Base-by-base conservation (phyloP, 2,888 invertebrate genomes). In the Callosobruchus maculatus region DNA sequence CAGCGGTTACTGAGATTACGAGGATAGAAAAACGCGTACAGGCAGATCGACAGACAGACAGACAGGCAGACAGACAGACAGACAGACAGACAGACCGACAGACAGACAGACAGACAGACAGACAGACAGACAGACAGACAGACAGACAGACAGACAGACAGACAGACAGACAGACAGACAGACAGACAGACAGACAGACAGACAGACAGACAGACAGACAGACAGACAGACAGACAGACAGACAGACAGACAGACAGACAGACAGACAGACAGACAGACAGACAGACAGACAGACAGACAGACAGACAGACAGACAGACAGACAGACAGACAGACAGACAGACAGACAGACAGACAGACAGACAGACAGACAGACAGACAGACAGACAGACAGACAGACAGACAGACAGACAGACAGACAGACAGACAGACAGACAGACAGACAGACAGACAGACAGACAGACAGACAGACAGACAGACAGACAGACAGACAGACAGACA, bases 341-440 rank as follows among this genome's bases (percentile, higher is more conserved):
- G 74, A 74, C 74, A 72, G 70, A 74, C 74, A 74, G 74, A 74
- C 74, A 74, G 70, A 74, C 74, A 72, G 74, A 74, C 74, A 74
- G 70, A 74, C 74, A 74, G 74, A 74, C 74, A 72, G 70, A 74
- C 74, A 74, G 74, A 74, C 74, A 74, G 70, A 74, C 74, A 72
- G 74, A 74, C 74, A 74, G 70, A 74, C 74, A 74, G 74, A 74
- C 74, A 72, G 70, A 74, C 74, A 74, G 74, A 74, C 74, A 74
- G 70, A 74, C 74, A 72, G 74, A 74, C 74, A 74, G 70, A 74
- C 74, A 74, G 74, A 74, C 74, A 72, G 70, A 74, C 74, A 74
- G 74, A 74, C 74, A 74, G 70, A 74, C 74, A 72, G 74, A 74
- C 74, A 72, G 72, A 74, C 72, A 72, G 72, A 72, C 72, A 67